Evolutionary conservation across 2,113 vertebrate genomes (phyloP).

Genomic region (Anguilla rostrata): DNA sequence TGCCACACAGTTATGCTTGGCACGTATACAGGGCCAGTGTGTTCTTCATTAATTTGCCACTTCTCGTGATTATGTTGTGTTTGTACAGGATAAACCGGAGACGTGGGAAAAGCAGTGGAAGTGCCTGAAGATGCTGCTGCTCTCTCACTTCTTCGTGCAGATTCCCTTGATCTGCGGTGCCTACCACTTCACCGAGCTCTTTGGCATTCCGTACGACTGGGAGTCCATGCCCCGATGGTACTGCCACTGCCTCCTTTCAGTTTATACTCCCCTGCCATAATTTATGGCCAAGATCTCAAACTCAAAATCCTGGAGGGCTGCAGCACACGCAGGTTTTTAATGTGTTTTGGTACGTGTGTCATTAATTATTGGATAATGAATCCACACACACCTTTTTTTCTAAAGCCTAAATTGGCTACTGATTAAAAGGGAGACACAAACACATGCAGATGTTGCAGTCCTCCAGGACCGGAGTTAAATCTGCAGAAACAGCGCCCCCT

Average conservation of each 20-base stretch:
- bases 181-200: constrained; percentile 93
- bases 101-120: constrained; percentile 92
- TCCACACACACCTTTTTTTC: no score
- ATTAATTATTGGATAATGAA: no score
- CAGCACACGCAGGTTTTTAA: no score
- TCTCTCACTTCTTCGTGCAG: constrained; percentile 94
- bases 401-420: no score
- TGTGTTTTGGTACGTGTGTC: no score
- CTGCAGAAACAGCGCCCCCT: no score
- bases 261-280: not conserved
- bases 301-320: no score
- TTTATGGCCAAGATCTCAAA: no score
- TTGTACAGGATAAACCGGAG: constrained; percentile 86
- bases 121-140: constrained; percentile 88
- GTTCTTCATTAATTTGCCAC: not conserved
- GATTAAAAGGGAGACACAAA: no score
- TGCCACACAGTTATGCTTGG: no score
- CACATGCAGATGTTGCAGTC: no score
- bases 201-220: constrained; percentile 91
- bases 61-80: not conserved
- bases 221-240: constrained; percentile 94
- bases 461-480: no score
- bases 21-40: not conserved
- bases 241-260: not conserved
- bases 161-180: constrained; percentile 91